These are phyloP conservation scores for Thunnus maccoyii DNA, from an alignment of 2,113 vertebrate genomes.

Conservation along the genomic window DNA sequence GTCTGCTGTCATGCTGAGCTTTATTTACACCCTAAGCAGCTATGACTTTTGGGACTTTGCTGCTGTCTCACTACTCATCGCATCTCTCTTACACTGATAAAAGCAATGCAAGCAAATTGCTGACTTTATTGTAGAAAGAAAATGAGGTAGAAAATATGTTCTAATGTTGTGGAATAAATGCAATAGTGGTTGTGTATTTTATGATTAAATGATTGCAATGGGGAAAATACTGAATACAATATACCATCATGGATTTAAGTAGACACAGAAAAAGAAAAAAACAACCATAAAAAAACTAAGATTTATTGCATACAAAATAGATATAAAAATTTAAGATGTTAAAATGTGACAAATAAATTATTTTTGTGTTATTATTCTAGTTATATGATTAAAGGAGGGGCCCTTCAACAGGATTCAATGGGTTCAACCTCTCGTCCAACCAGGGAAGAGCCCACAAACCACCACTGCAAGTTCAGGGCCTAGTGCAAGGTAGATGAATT, in stretches of 20 bases:
- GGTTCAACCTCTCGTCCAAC: background rate
- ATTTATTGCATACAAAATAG: background rate
- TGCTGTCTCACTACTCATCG: constrained; percentile 44
- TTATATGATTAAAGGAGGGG: background rate
- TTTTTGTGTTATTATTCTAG: background rate
- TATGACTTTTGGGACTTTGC: constrained; percentile 60
- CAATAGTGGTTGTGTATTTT: background rate
- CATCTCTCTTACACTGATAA: constrained; percentile 1
- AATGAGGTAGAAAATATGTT: background rate
- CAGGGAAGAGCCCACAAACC: background rate
- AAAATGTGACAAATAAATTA: background rate
- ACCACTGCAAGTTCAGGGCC: background rate
- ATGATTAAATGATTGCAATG: constrained; percentile 11
- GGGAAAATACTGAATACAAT: background rate
- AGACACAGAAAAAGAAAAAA: background rate
- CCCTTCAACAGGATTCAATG: background rate
- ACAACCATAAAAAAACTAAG: background rate
- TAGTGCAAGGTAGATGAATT: background rate
- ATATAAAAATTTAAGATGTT: background rate
- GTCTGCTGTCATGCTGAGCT: constrained; percentile 61
- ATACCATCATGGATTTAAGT: constrained; percentile 5
- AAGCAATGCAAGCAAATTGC: constrained; percentile 14
- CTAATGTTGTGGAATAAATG: background rate
- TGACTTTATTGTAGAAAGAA: background rate
- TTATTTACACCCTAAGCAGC: constrained; percentile 62